Conservation (phyloP, 2,797 vertebrate genomes). For the Sebastiscus albofasciatus region DNA sequence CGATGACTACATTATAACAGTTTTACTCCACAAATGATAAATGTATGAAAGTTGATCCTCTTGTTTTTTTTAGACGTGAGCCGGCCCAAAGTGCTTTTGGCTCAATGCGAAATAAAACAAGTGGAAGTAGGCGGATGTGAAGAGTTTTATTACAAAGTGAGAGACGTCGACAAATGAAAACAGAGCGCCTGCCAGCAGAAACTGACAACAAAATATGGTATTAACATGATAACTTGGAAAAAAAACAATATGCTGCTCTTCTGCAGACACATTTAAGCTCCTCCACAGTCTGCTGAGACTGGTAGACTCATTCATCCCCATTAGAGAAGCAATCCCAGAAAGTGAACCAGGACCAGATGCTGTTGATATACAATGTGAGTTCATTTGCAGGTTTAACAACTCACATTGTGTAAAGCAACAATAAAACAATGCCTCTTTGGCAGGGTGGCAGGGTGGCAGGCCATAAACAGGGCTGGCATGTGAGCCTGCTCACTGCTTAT, state of each 20-base stretch:
- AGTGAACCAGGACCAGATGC: conserved; percentile 47
- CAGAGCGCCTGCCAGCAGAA: background rate
- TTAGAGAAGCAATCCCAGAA: conserved; percentile 13
- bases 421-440: conserved; percentile 64
- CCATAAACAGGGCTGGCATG: conserved; percentile 36
- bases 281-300: background rate
- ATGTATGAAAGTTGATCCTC: conserved; percentile 10
- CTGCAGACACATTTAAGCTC: background rate
- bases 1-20: background rate
- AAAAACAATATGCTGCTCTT: background rate
- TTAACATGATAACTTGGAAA: background rate
- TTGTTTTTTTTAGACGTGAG: background rate
- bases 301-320: background rate
- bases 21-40: background rate
- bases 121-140: conserved; percentile 14
- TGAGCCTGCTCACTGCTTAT: background rate
- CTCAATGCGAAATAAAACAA: background rate
- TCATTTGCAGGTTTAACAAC: conserved; percentile 64
- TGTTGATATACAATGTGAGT: conserved; percentile 46
- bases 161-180: background rate
- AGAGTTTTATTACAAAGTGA: conserved; percentile 17
- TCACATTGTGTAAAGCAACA: conserved; percentile 62
- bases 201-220: background rate
- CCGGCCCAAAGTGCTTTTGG: background rate
- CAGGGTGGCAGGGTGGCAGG: conserved; percentile 33